Evolutionary conservation across 2,797 vertebrate genomes (phyloP), one percentile per base, ranked within the genome.

Genomic region (Pelobates cultripes): DNA sequence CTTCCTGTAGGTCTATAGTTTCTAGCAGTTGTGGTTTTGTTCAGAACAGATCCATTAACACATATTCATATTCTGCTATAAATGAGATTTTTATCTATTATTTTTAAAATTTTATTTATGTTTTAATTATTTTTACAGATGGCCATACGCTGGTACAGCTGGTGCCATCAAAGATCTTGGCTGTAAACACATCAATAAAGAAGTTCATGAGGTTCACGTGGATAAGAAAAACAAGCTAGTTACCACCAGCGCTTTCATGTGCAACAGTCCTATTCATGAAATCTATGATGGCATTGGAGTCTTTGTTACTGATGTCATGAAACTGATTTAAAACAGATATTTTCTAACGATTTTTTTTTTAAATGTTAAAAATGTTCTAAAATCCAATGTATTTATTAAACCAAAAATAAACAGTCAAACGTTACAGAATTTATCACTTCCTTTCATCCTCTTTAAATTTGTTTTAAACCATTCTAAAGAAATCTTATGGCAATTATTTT

Each of bases 241-340:
- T 85, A 95, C 94, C 44, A 95, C 93, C 13, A 90, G 90, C 0
- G 96, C 95, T 12, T 97, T 95, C 85, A 96, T 97, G 96, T 95
- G 95, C 90, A 95, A 94, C 0, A 93, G 94, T 78, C 91, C 94
- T 0, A 6, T 95, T 53, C 95, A 97, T 7, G 86, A 95, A 63
- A 84, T 97, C 4, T 94, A 89, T 43, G 95, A 97, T 42, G 96
- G 96, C 61, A 74, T 97, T 0, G 95, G 94, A 1, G 90, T 90
- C 70, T 94, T 96, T 92, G 92, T 97, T 42, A 86, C 78, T 69
- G 94, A 94, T 77, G 93, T 94, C 2, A 90, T 96, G 7, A 94
- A 93, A 78, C 87, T 96, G 44, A 92, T 92, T 75, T 95, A 88
- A 88, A 40, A 53, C 12, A 55, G 7, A 47, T 15, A 61, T 47